phyloP scores from a whole-genome alignment of 2,888 invertebrate species.

The Clostera curtula region DNA sequence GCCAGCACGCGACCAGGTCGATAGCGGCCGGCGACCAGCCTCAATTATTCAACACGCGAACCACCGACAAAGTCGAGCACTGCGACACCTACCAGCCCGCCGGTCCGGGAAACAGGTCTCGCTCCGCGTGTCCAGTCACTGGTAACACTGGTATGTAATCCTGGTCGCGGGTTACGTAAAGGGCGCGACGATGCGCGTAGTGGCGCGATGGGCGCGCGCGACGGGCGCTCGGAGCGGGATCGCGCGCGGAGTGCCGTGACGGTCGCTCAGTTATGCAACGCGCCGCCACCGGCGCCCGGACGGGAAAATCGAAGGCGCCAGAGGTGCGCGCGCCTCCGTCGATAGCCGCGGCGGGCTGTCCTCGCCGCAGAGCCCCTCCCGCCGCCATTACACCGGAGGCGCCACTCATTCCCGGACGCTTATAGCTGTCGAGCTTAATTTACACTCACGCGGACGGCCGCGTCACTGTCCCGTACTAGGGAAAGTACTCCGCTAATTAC shows the following conservation, averaged over 20 bases:
- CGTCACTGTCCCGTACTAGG: conserved; percentile 10
- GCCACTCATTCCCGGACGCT: conserved; percentile 29
- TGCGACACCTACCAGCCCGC: conserved; percentile 62
- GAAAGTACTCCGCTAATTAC: conserved; percentile 23
- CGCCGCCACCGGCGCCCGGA: conserved; percentile 62
- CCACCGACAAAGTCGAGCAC: conserved; percentile 45
- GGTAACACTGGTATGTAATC: conserved; percentile 46
- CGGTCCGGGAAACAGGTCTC: conserved; percentile 39
- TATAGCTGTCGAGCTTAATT: conserved; percentile 16
- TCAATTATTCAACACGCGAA: conserved; percentile 68
- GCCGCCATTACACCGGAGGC: conserved; percentile 48
- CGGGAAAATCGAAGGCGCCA: conserved; percentile 62
- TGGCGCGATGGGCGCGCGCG: conserved; percentile 60
- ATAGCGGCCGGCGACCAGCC: conserved; percentile 69
- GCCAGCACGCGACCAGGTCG: conserved; percentile 71
- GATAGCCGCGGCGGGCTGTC: conserved; percentile 35
- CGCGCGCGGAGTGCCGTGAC: conserved; percentile 72
- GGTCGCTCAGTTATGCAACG: conserved; percentile 70
- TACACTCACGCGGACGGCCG: conserved; percentile 13
- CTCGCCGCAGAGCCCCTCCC: conserved; percentile 33
- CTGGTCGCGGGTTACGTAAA: conserved; percentile 69
- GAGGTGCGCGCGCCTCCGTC: conserved; percentile 60
- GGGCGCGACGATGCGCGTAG: conserved; percentile 61
- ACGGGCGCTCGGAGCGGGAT: conserved; percentile 66
- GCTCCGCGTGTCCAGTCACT: conserved; percentile 42